Evolutionary conservation across 2,797 vertebrate species (phyloP).

Genomic region (Sandelia bainsii): DNA sequence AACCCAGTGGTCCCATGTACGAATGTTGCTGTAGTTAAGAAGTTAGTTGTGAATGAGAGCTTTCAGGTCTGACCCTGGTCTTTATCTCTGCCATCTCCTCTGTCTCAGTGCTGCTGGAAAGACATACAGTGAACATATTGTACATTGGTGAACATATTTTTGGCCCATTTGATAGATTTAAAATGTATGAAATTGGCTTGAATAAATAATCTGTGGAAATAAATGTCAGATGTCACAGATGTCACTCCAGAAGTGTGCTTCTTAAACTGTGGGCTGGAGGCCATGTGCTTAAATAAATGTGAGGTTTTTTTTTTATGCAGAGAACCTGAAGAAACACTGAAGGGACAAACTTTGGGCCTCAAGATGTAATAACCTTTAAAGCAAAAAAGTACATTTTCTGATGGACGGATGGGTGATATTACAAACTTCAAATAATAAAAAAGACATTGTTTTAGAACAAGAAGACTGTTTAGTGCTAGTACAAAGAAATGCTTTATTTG

Average conservation of each 20-base stretch:
- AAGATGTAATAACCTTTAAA: constrained; percentile 2
- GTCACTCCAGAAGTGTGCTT: constrained; percentile 55
- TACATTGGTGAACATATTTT: constrained; percentile 40
- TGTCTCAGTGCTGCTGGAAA: constrained; percentile 49
- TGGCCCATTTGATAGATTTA: constrained; percentile 56
- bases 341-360: constrained; percentile 1
- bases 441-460: background rate
- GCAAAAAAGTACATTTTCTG: background rate
- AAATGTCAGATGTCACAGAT: constrained; percentile 68
- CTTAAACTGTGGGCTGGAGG: constrained; percentile 18
- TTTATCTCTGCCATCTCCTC: constrained; percentile 78
- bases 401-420: background rate
- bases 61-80: constrained; percentile 66
- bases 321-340: constrained; percentile 2
- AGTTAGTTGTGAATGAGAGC: constrained; percentile 76
- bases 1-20: constrained; percentile 24
- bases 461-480: background rate
- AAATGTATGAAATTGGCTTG: constrained; percentile 77
- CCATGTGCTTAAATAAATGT: constrained; percentile 28
- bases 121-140: constrained; percentile 67
- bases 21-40: constrained; percentile 21
- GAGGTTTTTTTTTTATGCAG: constrained; percentile 11
- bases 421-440: background rate
- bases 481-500: constrained; percentile 5
- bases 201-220: constrained; percentile 74